These are phyloP conservation scores for Busseola fusca DNA, from an alignment of 2,888 invertebrate species.

Conservation along the genomic window DNA sequence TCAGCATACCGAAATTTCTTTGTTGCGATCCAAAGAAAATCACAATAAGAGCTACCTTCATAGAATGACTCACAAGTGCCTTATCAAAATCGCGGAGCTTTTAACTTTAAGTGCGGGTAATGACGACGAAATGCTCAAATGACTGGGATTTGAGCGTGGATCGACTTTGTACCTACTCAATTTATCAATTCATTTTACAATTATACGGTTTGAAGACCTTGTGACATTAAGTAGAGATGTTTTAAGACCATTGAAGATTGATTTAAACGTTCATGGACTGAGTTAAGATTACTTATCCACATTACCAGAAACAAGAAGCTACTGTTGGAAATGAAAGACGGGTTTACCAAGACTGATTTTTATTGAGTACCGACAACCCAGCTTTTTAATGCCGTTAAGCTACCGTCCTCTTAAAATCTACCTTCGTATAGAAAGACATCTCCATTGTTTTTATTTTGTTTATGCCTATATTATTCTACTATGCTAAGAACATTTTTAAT, in stretches of 20 bases:
- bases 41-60: constrained; percentile 31
- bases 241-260: not conserved
- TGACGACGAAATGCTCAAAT: constrained; percentile 48
- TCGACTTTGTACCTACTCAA: constrained; percentile 23
- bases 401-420: no score
- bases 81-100: constrained; percentile 52
- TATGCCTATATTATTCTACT: no score
- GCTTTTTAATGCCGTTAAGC: no score
- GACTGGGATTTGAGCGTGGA: constrained; percentile 31
- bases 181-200: constrained; percentile 37
- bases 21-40: constrained; percentile 35
- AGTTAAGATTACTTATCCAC: not conserved
- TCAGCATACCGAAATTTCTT: constrained; percentile 30
- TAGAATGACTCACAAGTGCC: constrained; percentile 43
- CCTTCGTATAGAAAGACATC: no score
- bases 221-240: not conserved
- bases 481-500: no score
- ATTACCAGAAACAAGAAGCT: not conserved
- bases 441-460: no score
- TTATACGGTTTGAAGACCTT: constrained; percentile 2
- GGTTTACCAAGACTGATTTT: no score
- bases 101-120: constrained; percentile 56
- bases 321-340: no score
- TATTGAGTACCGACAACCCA: no score
- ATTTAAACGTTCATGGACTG: not conserved